These are phyloP conservation scores for Isaurus tuberculatus DNA, from an alignment of 92 coral and sea anemone species.

Conservation along the genomic window DNA sequence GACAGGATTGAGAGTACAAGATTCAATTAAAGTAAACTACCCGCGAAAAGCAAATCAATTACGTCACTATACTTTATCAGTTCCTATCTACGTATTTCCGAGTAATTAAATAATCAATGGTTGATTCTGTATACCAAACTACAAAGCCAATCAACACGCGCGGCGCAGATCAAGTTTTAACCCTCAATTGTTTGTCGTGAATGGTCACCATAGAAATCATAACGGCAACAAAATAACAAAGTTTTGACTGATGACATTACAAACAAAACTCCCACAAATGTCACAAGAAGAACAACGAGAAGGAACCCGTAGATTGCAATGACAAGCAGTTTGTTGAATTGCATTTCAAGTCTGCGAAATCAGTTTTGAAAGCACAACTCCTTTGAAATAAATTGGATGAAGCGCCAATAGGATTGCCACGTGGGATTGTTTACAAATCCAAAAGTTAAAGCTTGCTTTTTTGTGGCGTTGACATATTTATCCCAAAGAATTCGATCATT, in stretches of 20 bases:
- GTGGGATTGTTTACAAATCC: conserved; percentile 19
- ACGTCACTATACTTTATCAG: conserved; percentile 71
- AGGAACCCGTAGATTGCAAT: background rate
- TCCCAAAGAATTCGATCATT: conserved; percentile 33
- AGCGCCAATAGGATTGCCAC: conserved; percentile 15
- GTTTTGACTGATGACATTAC: conserved; percentile 41
- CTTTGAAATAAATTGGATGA: background rate
- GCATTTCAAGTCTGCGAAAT: background rate
- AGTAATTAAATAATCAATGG: conserved; percentile 63
- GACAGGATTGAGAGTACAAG: conserved; percentile 59
- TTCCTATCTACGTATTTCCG: conserved; percentile 72
- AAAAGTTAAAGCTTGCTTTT: background rate
- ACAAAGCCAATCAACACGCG: conserved; percentile 23
- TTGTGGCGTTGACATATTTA: conserved; percentile 32
- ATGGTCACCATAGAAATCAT: conserved; percentile 20
- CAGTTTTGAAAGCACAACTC: background rate
- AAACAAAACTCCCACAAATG: conserved; percentile 20
- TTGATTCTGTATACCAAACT: background rate
- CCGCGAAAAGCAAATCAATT: conserved; percentile 66
- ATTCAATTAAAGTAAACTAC: conserved; percentile 65
- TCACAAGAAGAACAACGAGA: background rate
- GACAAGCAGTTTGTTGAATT: background rate
- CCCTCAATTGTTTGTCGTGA: conserved; percentile 33
- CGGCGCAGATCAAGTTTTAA: conserved; percentile 28
- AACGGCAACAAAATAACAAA: conserved; percentile 45